Evolutionary conservation across 2,113 vertebrate genomes (phyloP), one percentile per base, ranked within the genome.

Genomic region (Xiphophorus hellerii): DNA sequence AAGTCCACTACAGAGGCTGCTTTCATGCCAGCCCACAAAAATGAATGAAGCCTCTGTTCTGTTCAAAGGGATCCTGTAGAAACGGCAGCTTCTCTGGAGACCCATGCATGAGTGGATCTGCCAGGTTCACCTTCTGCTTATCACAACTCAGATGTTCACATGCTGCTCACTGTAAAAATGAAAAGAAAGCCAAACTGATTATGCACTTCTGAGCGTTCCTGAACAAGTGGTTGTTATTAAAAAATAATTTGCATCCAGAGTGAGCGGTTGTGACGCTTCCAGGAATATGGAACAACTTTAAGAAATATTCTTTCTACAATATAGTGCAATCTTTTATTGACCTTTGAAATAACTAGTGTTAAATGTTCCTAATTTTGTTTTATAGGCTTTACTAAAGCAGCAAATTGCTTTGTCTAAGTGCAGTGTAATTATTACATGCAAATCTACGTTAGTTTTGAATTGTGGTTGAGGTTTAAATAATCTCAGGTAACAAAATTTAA

Each of bases 41-140:
- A 54, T 70, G 48, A 60, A 11, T 35, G 51, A 64, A 42, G 13
- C 22, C 25, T 31, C 60, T 29, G 22, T 48, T 29, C 29, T 31
- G 29, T 51, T 44, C 28, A 27, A 48, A 30, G 27, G 27, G 71
- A 35, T 35, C 42, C 71, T 64, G 61, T 42, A 65, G 71, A 65
- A 51, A 51, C 29, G 17, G 28, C 14, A 11, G 29, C 44, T 54
- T 54, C 67, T 66, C 58, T 14, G 4, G 58, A 54, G 54, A 71
- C 13, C 35, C 33, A 62, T 22, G 60, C 60, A 62, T 72, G 70
- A 64, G 22, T 51, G 62, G 12, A 51, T n/a, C 61, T 64, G 71
- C 62, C 42, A 62, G 58, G 35, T 62, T 72, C 37, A 72, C 58
- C 35, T 37, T 62, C 35, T 35, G 12, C 12, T 30, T 63, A 63